Base-by-base conservation (phyloP, 2,888 invertebrate genomes). In the Loripinus fragilis region DNA sequence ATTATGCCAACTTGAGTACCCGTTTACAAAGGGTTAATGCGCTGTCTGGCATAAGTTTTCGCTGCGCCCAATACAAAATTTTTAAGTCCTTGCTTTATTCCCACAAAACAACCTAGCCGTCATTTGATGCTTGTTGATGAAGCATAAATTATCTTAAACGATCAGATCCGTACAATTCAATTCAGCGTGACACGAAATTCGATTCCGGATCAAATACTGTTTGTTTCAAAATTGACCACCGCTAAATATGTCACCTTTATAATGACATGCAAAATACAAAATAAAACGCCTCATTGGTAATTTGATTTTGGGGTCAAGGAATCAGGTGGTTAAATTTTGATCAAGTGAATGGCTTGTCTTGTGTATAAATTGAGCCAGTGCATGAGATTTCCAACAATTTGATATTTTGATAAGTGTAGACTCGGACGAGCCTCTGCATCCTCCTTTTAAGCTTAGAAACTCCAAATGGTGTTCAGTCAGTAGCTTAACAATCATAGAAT, bases 121-220 rank as follows among this genome's bases (percentile, higher is more conserved):
- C n/a, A 45, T 45, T 5, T 45, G 45, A 45, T 5, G 45, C 45
- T 45, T 45, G 45, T 45, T 3, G 3, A 12, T 45, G 8, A 45
- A 45, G 45, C 45, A 45, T 45, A 45, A 45, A 45, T 45, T 45
- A 45, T 45, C 45, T 45, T 45, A 45, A 45, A 45, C 17, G 45
- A 45, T 45, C n/a, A 20, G 20, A 45, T 3, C 45, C 45, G 15
- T 45, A 20, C 45, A 45, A 45, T 45, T 45, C 2, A 45, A 38
- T 45, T 12, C 45, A 17, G 10, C 20, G 15, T 45, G 45, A 45
- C 45, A 45, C 45, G 45, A 45, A 45, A 45, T 45, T 3, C 20
- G 45, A 45, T 5, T 12, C 10, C 17, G 17, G 45, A 45, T 45
- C 45, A 45, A 45, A 45, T 45, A 20, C 45, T 45, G 45, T 45